Evolutionary conservation across 1,140 invertebrate genomes (phyloP), one percentile per base, ranked within the genome.

Genomic region (Heliconius hermathena): DNA sequence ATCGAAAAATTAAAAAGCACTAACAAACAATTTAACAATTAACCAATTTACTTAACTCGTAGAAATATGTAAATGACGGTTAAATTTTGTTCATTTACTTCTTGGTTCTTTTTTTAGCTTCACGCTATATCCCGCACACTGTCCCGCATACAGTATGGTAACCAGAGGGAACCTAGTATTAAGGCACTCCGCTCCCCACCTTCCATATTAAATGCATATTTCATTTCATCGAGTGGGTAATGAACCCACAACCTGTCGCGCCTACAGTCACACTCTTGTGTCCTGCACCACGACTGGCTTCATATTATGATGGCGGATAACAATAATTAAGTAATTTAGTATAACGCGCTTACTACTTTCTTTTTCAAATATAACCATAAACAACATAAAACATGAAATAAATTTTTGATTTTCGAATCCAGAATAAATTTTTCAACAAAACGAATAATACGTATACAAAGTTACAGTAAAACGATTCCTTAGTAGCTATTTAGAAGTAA

Each of bases 1-100:
- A 83, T 80, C 77, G 81, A 87, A 84, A 83, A 84, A 83, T 80
- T 81, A 18, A 74, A 82, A 81, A 81, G 80, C 22, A 70, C 74
- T 76, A 70, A 70, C 72, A 71, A 70, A 70, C 72, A 71, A 77
- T 81, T 74, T 60, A 77, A 66, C 60, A 36, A 73, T 71, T 77
- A 54, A 81, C 74, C 73, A 77, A 81, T 78, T 81, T 38, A 70
- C 33, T 57, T 29, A 49, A 16, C 13, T 29, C 8, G 9, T 29
- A 29, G 2, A 57, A 57, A 22, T n/a, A 22, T 57, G 18, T 57
- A 4, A 57, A 57, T 57, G 20, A n/a, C 8, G n/a, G 41, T 46
- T 46, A 46, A 46, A 46, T 46, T 13, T 46, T 46, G 41, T 13
- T 3, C 13, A 13, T 41, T 18, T 18, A 6, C 4, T 16, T 18